phyloP scores from a whole-genome alignment of 2,797 vertebrate genomes.

The Harpia harpyja region DNA sequence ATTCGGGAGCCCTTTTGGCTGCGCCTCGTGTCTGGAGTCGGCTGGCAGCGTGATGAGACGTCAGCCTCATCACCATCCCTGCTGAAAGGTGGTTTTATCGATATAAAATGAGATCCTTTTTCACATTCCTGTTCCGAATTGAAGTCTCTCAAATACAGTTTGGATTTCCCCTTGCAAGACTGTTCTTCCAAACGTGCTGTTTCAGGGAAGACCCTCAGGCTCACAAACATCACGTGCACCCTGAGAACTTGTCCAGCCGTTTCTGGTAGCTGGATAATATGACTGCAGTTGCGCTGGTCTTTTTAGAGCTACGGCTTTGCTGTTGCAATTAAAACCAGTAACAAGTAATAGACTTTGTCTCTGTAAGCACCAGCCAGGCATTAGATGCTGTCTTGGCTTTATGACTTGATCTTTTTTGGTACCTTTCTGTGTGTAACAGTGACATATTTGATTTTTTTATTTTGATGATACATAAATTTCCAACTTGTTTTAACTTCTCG shows the following conservation, averaged over 20 bases:
- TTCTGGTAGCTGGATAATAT: background rate
- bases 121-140: background rate
- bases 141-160: background rate
- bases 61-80: background rate
- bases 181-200: fast-evolving
- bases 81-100: background rate
- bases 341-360: background rate
- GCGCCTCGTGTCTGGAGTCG: fast-evolving
- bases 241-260: background rate
- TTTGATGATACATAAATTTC: background rate
- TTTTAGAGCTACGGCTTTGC: background rate
- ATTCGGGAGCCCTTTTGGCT: background rate
- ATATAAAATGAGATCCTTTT: background rate
- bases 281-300: fast-evolving
- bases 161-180: background rate
- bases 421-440: background rate
- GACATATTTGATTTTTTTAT: background rate
- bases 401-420: background rate
- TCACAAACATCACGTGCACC: background rate
- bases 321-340: background rate
- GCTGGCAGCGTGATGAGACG: background rate
- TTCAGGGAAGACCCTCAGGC: background rate
- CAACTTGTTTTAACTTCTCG: background rate
- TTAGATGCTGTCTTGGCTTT: background rate
- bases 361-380: background rate